Evolutionary conservation across 1,140 invertebrate genomes (phyloP), one percentile per base, ranked within the genome.

Genomic region (Gonatopus flavifemur): DNA sequence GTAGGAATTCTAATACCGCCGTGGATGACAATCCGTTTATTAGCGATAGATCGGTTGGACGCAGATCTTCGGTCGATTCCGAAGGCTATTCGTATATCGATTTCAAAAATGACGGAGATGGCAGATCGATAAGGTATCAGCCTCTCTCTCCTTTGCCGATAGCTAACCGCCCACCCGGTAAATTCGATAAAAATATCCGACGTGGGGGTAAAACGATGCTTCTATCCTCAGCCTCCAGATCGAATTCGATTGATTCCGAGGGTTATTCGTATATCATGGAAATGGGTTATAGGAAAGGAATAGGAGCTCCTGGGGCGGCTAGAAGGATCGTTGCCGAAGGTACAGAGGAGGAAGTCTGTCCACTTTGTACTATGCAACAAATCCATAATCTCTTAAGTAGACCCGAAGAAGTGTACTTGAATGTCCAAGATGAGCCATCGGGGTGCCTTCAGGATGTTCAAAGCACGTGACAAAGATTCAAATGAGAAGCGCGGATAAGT

Each of bases 11-110:
- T 24, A 31, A n/a, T n/a, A n/a, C n/a, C n/a, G n/a, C n/a, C 30
- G 28, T 19, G 13, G 24, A 22, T 24, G 8, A n/a, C 5, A 16
- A 22, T 25, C 15, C 24, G 24, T n/a, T n/a, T 33, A 12, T 39
- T 33, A 18, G 15, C 20, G 2, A 4, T 21, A 40, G 15, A 36
- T 28, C 31, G 30, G 4, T 49, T 13, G 15, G 10, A 6, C 13
- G 59, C 18, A 31, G 66, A 15, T 59, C 66, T 0, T 75, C 69
- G 6, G 67, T 75, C 15, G 72, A 73, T 38, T 67, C 72, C 13
- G 70, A 74, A n/a, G 72, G 71, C 1, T 74, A 74, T 19, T 71
- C 69, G 15, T 70, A 67, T 25, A 66, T 75, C 42, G 68, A 72
- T 40, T 70, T 70, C 42, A 70, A 55, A 45, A 46, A 62, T 6